Evolutionary conservation across 2,113 vertebrate species (phyloP).

Genomic region (Neodon shergylaensis): DNA sequence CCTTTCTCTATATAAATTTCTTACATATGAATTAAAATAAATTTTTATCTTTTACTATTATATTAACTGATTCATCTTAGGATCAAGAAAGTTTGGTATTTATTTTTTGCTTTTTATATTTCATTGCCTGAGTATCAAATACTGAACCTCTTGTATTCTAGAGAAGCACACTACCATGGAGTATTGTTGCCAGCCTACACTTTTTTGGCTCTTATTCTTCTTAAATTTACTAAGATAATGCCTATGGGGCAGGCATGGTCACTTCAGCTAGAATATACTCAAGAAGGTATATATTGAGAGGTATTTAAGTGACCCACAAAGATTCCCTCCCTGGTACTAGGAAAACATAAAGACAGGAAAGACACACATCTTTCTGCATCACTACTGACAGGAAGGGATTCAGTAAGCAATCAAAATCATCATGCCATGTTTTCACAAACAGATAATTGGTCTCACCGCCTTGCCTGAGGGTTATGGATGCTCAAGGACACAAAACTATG

Average conservation of each 20-base stretch:
- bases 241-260: neutral
- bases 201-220: neutral
- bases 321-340: fast-evolving
- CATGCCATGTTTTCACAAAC: neutral
- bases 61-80: neutral
- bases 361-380: neutral
- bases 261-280: neutral
- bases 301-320: neutral
- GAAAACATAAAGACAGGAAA: neutral
- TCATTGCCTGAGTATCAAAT: neutral
- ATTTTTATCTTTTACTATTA: neutral
- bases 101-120: neutral
- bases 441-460: neutral
- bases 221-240: neutral
- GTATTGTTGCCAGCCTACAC: neutral
- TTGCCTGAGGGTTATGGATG: neutral
- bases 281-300: neutral
- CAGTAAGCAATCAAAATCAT: neutral
- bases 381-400: neutral
- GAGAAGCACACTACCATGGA: fast-evolving
- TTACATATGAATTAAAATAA: neutral
- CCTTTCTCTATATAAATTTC: neutral
- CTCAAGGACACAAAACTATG: neutral
- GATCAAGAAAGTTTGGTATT: neutral
- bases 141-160: neutral